These are phyloP conservation scores for Brachionichthys hirsutus DNA, from an alignment of 2,113 vertebrate genomes.

Conservation along the genomic window DNA sequence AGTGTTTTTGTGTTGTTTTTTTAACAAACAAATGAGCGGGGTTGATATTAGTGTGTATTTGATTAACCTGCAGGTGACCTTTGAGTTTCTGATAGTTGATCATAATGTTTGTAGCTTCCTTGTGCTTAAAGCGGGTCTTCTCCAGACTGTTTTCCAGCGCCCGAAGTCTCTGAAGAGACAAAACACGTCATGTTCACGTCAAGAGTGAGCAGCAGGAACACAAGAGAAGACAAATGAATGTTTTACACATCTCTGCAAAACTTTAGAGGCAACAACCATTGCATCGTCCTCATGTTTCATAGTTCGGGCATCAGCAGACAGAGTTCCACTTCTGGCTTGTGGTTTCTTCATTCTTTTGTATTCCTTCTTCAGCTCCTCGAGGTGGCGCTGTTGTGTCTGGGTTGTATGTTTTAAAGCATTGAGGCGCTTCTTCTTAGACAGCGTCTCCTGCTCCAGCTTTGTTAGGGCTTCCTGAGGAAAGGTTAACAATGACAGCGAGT, in stretches of 20 bases:
- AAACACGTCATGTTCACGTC: background rate
- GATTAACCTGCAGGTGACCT: conserved; percentile 80
- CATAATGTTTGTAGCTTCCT: conserved; percentile 80
- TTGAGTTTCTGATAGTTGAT: conserved; percentile 81
- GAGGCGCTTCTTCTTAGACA: conserved; percentile 79
- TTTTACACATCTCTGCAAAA: background rate
- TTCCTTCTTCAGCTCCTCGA: conserved; percentile 74
- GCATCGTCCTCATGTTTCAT: conserved; percentile 67
- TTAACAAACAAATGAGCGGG: too few relatives aligned
- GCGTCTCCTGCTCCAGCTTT: conserved; percentile 76
- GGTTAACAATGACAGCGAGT: background rate
- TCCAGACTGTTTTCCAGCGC: conserved; percentile 85
- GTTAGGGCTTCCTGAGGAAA: conserved; percentile 66
- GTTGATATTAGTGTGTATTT: background rate
- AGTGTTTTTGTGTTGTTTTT: too few relatives aligned
- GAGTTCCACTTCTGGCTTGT: conserved; percentile 15
- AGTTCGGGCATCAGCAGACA: conserved; percentile 13
- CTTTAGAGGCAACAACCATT: conserved; percentile 68
- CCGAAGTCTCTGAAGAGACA: conserved; percentile 74
- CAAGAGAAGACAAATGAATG: background rate
- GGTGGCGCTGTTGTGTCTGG: conserved; percentile 54
- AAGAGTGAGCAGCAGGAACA: too few relatives aligned
- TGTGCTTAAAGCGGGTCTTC: conserved; percentile 83
- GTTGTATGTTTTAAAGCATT: conserved; percentile 79
- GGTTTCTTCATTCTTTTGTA: conserved; percentile 59